These are phyloP conservation scores for Automeris io DNA, from an alignment of 2,888 invertebrate species.

Conservation along the genomic window DNA sequence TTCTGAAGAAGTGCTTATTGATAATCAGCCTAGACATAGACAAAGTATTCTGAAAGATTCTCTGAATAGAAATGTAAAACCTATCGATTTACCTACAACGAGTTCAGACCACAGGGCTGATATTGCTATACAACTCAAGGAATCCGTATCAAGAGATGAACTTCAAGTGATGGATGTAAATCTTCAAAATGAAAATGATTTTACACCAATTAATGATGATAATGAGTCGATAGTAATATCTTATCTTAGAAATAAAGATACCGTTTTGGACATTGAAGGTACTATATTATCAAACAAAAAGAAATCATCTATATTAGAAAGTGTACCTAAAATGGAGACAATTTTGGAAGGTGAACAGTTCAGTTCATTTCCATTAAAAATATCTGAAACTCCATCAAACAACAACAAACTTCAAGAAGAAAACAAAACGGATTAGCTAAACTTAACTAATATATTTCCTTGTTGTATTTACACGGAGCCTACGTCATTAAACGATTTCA, in stretches of 20 bases:
- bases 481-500: not conserved
- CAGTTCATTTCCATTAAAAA: slow-evolving; percentile 20
- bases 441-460: slow-evolving; percentile 7
- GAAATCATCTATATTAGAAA: slow-evolving; percentile 38
- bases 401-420: slow-evolving; percentile 15
- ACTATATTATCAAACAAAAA: slow-evolving; percentile 32
- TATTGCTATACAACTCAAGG: slow-evolving; percentile 15
- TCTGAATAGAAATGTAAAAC: slow-evolving; percentile 22
- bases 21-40: slow-evolving; percentile 19
- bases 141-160: slow-evolving; percentile 35
- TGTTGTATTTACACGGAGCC: not conserved
- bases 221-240: slow-evolving; percentile 42
- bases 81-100: slow-evolving; percentile 33
- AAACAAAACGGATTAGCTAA: slow-evolving; percentile 11
- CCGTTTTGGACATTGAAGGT: slow-evolving; percentile 26
- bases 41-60: slow-evolving; percentile 23
- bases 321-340: slow-evolving; percentile 50
- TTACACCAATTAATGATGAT: slow-evolving; percentile 28
- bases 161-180: slow-evolving; percentile 40
- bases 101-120: slow-evolving; percentile 28
- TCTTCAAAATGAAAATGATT: slow-evolving; percentile 41
- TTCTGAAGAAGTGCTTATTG: slow-evolving; percentile 33
- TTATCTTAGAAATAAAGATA: slow-evolving; percentile 39
- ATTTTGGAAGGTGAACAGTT: slow-evolving; percentile 43
- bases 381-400: slow-evolving; percentile 14